Conservation (phyloP, 2,888 invertebrate species). For the Sphaerophoria taeniata region DNA sequence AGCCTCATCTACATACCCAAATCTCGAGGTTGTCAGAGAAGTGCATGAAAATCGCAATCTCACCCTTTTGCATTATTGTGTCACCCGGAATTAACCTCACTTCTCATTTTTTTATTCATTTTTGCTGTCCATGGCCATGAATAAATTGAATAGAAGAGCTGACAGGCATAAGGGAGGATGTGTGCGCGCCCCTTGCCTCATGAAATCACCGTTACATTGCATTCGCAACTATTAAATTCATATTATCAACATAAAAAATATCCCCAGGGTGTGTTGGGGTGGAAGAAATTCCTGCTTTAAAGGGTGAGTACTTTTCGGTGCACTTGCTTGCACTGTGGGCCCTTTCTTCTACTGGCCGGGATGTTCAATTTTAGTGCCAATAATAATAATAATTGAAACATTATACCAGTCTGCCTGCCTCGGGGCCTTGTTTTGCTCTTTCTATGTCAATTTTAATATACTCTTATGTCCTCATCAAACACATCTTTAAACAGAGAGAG, state of each 20-base stretch:
- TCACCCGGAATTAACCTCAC: conserved; percentile 73
- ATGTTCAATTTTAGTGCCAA: conserved; percentile 56
- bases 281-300: conserved; percentile 31
- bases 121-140: conserved; percentile 60
- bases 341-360: neutral
- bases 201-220: conserved; percentile 67
- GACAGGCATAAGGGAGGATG: conserved; percentile 7
- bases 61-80: conserved; percentile 65
- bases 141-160: conserved; percentile 61
- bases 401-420: conserved; percentile 49
- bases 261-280: conserved; percentile 76
- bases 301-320: conserved; percentile 43
- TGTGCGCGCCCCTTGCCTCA: neutral
- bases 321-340: conserved; percentile 33
- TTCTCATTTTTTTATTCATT: neutral
- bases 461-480: conserved; percentile 33
- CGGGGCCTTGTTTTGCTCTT: conserved; percentile 64
- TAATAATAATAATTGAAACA: conserved; percentile 63
- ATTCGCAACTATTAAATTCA: conserved; percentile 79
- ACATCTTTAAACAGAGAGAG: neutral
- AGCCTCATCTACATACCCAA: conserved; percentile 47
- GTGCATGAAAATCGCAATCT: conserved; percentile 5
- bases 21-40: conserved; percentile 39
- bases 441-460: conserved; percentile 44
- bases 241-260: conserved; percentile 80